Evolutionary conservation across 2,888 invertebrate species (phyloP).

Genomic region (Drosophila planitibia): DNA sequence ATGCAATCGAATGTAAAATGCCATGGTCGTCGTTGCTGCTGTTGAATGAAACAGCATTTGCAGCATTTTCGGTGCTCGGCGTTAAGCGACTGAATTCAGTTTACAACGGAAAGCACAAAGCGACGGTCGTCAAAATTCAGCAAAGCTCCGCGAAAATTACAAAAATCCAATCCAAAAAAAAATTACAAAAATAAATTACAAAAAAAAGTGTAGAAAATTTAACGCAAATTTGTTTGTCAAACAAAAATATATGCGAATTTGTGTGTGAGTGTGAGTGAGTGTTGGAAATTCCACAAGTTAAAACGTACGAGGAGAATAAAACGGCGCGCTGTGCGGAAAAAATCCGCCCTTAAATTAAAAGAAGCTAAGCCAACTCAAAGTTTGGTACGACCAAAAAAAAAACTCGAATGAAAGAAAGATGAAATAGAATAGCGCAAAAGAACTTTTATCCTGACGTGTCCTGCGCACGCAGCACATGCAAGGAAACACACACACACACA

Average conservation of each 20-base stretch:
- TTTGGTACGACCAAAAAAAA: constrained; percentile 61
- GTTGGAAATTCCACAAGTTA: constrained; percentile 49
- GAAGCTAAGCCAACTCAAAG: constrained; percentile 74
- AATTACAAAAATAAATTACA: constrained; percentile 2
- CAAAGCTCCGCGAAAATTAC: constrained; percentile 56
- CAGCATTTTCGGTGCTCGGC: constrained; percentile 55
- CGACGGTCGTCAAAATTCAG: constrained; percentile 82
- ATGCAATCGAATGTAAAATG: constrained; percentile 47
- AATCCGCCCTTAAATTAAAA: constrained; percentile 68
- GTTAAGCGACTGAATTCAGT: constrained; percentile 77
- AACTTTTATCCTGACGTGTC: constrained; percentile 73
- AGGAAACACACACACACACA: constrained; percentile 21
- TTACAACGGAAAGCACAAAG: constrained; percentile 85
- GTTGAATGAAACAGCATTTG: constrained; percentile 23
- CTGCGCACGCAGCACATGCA: constrained; percentile 66
- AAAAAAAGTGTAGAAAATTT: constrained; percentile 10
- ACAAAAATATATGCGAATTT: constrained; percentile 14
- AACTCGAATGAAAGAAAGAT: constrained; percentile 16
- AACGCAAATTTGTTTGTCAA: constrained; percentile 43
- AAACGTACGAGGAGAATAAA: constrained; percentile 23
- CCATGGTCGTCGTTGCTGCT: constrained; percentile 16
- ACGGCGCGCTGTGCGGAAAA: constrained; percentile 51
- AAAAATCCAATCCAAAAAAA: neutral
- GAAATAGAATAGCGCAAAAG: constrained; percentile 26
- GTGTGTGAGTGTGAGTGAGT: constrained; percentile 26